These are phyloP conservation scores for Herpailurus yagouaroundi DNA, from an alignment of 2,113 vertebrate species.

Conservation along the genomic window DNA sequence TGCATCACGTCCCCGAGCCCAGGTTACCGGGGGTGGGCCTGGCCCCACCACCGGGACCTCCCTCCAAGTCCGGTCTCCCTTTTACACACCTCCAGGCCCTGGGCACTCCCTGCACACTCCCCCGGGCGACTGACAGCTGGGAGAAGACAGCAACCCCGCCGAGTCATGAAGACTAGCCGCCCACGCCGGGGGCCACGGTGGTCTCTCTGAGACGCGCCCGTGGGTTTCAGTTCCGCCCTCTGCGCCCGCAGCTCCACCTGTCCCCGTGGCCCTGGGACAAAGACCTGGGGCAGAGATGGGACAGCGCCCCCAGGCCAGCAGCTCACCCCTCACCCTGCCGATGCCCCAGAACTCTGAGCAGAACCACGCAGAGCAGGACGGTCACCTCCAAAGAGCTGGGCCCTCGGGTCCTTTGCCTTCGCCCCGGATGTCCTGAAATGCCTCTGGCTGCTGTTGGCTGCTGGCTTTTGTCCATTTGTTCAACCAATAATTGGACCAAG, in stretches of 20 bases:
- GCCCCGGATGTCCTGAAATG: fast-evolving
- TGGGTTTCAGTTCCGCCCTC: too few species aligned
- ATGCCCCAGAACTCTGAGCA: neutral
- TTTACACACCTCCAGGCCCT: neutral
- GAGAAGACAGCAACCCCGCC: neutral
- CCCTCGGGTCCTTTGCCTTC: too few species aligned
- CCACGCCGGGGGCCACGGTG: neutral
- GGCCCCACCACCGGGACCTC: fast-evolving
- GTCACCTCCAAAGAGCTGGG: neutral
- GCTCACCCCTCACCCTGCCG: neutral
- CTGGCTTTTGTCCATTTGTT: neutral
- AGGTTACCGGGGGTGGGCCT: fast-evolving
- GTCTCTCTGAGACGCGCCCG: neutral
- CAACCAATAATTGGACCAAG: neutral
- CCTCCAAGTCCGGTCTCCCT: neutral
- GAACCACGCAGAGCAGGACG: neutral
- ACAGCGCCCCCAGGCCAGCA: neutral
- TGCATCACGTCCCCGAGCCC: fast-evolving
- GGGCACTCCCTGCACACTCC: fast-evolving
- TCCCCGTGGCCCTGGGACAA: neutral
- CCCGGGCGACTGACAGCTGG: neutral
- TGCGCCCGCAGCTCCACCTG: neutral
- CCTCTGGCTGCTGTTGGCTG: neutral
- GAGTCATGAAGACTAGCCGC: too few species aligned
- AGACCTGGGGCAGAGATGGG: neutral